Base-by-base conservation (phyloP, 2,888 invertebrate species). In the Panzeria rudis region DNA sequence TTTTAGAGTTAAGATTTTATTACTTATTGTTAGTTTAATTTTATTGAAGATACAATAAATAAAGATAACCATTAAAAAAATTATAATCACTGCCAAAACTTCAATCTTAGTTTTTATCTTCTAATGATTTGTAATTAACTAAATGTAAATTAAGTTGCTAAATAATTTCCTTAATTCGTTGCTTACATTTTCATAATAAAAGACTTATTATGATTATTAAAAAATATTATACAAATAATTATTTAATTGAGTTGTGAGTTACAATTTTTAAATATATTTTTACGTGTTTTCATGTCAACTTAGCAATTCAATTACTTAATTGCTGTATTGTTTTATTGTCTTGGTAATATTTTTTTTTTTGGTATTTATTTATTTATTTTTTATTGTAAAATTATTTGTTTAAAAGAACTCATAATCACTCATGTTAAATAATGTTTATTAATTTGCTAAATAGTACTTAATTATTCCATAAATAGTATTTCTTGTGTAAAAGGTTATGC, bases 261-360 rank as follows among this genome's bases (percentile, higher is more conserved):
- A 64, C 15, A 66, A 76, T 44, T 61, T 59, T 38, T 50, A 50
- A 29, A 41, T 35, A 38, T 50, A 0, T 29, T 54, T 29, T 62
- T 56, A 35, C 50, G 17, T 50, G 68, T 50, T 52, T 71, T 61
- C 61, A 71, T 59, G 78, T 71, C 52, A 78, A 71, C 13, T 59
- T 4, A 47, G 20, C 20, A 38, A 52, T 25, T 77, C 47, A 62
- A 61, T 69, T 71, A 41, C 17, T 52, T 71, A 78, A 71, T 71
- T 47, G 17, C 4, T 50, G 38, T 62, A 52, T 69, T 61, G 35
- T 78, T 77, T 76, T 59, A 17, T 76, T 9, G 17, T 29, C 11
- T 56, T 54, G 41, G 25, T 56, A 2, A 23, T 11, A 9, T 15
- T 54, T 29, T 9, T 54, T 75, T 17, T 47, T 75, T 44, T 76